Evolutionary conservation across 2,113 vertebrate species (phyloP).

Genomic region (Oostethus manadensis): DNA sequence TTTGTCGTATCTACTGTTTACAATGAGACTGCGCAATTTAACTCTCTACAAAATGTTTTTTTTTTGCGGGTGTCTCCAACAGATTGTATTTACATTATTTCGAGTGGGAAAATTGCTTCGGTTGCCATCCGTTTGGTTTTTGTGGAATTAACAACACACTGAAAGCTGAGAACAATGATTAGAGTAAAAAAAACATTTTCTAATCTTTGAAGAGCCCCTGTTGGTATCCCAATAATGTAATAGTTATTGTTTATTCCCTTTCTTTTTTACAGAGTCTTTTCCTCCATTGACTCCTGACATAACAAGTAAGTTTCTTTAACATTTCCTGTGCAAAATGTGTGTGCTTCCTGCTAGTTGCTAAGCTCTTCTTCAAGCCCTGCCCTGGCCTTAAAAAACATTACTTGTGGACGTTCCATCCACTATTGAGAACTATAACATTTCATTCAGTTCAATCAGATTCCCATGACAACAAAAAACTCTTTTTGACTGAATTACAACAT

Average conservation of each 20-base stretch:
- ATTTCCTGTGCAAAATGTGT: conserved; percentile 57
- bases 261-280: conserved; percentile 81
- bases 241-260: conserved; percentile 9
- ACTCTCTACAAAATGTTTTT: too few species aligned
- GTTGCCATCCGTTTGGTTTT: too few species aligned
- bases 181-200: not conserved
- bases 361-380: conserved; percentile 56
- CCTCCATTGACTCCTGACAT: conserved; percentile 87
- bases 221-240: not conserved
- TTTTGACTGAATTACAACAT: not conserved
- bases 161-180: not conserved
- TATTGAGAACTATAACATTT: not conserved
- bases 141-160: too few species aligned
- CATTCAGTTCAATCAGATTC: too few species aligned
- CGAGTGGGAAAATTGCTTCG: too few species aligned
- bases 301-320: conserved; percentile 67
- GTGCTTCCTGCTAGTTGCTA: conserved; percentile 68
- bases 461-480: not conserved
- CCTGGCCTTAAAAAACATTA: conserved; percentile 29
- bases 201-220: not conserved
- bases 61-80: too few species aligned
- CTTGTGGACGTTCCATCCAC: conserved; percentile 5
- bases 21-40: too few species aligned
- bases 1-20: too few species aligned
- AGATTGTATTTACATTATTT: too few species aligned